These are phyloP conservation scores for Butorides virescens DNA, from an alignment of 2,113 vertebrate genomes.

Conservation along the genomic window DNA sequence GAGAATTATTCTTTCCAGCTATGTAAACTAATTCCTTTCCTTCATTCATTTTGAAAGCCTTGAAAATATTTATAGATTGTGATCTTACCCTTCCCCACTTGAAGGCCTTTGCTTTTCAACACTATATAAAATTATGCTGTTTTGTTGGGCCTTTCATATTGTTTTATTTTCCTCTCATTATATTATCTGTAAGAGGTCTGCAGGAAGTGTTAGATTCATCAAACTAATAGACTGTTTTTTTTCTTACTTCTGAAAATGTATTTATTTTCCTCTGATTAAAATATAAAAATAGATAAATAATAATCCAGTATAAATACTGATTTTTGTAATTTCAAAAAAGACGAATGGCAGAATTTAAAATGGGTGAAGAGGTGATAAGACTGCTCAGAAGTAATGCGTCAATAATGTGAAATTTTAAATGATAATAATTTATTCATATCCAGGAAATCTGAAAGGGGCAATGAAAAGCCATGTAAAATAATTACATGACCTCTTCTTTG, in stretches of 20 bases:
- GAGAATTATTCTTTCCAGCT: background rate
- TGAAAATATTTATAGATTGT: background rate
- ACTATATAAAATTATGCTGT: background rate
- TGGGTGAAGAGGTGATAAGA: background rate
- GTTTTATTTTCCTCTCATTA: background rate
- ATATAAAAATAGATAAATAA: slow-evolving; percentile 3
- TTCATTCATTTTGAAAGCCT: background rate
- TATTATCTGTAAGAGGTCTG: background rate
- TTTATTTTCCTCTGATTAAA: background rate
- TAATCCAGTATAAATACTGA: background rate
- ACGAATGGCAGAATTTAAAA: background rate
- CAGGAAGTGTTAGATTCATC: background rate
- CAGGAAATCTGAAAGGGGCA: background rate
- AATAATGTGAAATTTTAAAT: slow-evolving; percentile 12
- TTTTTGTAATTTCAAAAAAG: background rate
- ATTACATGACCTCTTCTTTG: background rate
- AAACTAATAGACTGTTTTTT: background rate
- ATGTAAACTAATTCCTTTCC: background rate
- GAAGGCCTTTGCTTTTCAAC: background rate
- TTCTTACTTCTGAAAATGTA: background rate
- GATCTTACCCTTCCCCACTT: background rate
- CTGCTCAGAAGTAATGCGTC: background rate
- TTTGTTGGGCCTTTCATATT: background rate
- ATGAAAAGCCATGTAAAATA: background rate
- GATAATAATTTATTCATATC: background rate